Percentiles rank a stretch among this genome's conserved stretches.
These are phyloP conservation scores for Lacerta viridis DNA, from an alignment of 2,797 vertebrate genomes.

Conservation along the genomic window DNA sequence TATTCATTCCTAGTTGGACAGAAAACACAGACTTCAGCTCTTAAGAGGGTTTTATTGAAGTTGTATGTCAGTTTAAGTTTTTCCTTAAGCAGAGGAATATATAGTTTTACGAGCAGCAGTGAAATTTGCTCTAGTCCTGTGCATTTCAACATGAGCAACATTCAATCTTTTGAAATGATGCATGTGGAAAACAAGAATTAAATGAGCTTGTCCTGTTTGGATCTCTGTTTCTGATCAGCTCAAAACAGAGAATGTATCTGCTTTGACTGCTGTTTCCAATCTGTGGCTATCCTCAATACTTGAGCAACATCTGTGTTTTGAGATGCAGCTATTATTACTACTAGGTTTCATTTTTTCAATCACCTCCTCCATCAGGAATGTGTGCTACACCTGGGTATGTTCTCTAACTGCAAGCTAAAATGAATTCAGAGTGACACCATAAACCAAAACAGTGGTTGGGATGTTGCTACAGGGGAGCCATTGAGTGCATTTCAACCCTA, in stretches of 20 bases:
- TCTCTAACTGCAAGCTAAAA: background rate
- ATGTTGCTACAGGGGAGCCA: conserved; percentile 12
- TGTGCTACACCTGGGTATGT: background rate
- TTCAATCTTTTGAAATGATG: conserved; percentile 25
- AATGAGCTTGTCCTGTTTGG: conserved; percentile 2
- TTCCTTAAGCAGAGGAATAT: background rate
- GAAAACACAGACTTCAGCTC: background rate
- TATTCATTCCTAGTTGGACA: background rate
- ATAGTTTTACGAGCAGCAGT: conserved; percentile 11
- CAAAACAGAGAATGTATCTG: background rate
- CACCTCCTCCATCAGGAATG: background rate
- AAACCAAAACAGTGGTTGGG: background rate
- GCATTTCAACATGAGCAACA: background rate
- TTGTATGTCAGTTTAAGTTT: background rate
- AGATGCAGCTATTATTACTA: background rate
- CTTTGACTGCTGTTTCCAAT: background rate
- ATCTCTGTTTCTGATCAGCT: background rate
- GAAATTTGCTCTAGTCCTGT: background rate
- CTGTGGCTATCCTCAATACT: background rate
- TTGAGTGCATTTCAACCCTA: background rate
- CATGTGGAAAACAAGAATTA: background rate
- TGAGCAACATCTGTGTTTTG: background rate
- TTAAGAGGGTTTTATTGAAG: background rate
- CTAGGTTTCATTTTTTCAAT: conserved; percentile 1
- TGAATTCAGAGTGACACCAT: conserved; percentile 19